Base-by-base conservation (phyloP, 2,888 invertebrate species). In the Trichopoda pennipes region DNA sequence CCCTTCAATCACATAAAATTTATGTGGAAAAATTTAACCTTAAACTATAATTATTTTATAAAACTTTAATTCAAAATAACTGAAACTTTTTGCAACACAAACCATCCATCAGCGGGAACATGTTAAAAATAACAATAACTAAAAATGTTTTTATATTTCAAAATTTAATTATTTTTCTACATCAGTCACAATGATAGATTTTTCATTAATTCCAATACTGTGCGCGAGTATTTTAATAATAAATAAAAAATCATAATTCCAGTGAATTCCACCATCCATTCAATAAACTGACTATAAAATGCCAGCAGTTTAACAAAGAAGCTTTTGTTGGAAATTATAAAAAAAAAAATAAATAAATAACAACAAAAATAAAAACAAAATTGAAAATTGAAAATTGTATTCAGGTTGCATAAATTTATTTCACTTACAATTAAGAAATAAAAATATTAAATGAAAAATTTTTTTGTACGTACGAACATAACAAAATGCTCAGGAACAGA, bases 381-480 rank as follows among this genome's bases (percentile, higher is more conserved):
- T 1, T 21, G 8, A 4, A 17, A 58, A 58, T 14, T 1, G 19
- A 35, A 23, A 23, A 14, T 53, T 23, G 3, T 42, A 58, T 51
- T 51, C 60, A 72, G 60, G 38, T 60, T 72, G 49, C 38, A 72
- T 58, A 60, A 72, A 60, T 72, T 72, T 23, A 72, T 60, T 60
- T 32, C 38, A 23, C 14, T 17, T 4, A 58, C 21, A 49, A 49
- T 12, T 35, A 49, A 28, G 17, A 12, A 3, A 42, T 21, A 49
- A 12, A 17, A 16, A 14, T 35, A 64, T 35, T 49, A 14, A 35
- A 49, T 12, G 17, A 19, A 32, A 32, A 63, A 32, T 3, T 6
- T 12, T 47, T 14, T n/a, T 19, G 23, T 23, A 12, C 10, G 12
- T 12, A 35, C 10, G n/a, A n/a, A 12, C 12, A 4, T n/a, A 9